A percentile compares a stretch with the other conserved stretches of the same genome.
phyloP scores from a whole-genome alignment of 1,140 invertebrate species.

The Dinoponera quadriceps region DNA sequence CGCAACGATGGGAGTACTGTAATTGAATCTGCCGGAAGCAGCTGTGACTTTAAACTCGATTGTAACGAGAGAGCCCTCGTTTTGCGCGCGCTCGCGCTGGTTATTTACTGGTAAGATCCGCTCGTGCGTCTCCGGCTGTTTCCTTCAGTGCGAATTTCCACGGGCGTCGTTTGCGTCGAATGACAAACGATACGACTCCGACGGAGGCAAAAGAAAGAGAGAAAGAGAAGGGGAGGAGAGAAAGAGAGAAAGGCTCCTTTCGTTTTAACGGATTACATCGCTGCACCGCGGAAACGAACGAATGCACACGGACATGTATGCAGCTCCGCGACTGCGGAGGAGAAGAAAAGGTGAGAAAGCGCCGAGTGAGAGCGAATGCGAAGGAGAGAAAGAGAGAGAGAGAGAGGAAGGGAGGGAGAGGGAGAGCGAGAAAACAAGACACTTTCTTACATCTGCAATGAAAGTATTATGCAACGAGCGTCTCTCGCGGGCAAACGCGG shows the following conservation, averaged over 20 bases:
- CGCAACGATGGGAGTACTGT: slow-evolving; percentile 37
- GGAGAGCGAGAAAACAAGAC: slow-evolving; percentile 29
- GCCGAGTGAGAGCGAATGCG: background rate
- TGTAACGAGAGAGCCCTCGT: slow-evolving; percentile 37
- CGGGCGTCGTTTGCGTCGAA: no score
- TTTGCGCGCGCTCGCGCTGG: slow-evolving; percentile 9
- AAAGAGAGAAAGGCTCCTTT: no score
- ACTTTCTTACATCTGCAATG: slow-evolving; percentile 54
- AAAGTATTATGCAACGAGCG: slow-evolving; percentile 66
- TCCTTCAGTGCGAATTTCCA: no score
- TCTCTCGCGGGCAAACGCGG: slow-evolving; percentile 66
- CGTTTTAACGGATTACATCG: no score
- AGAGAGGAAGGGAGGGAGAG: background rate
- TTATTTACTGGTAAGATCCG: slow-evolving; percentile 45
- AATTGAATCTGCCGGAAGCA: slow-evolving; percentile 47
- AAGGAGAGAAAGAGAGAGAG: background rate
- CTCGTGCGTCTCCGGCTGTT: background rate
- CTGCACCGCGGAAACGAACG: no score
- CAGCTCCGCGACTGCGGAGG: background rate
- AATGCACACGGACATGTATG: background rate
- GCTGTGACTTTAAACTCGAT: slow-evolving; percentile 54
- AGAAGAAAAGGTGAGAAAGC: background rate
- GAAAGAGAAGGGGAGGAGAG: no score
- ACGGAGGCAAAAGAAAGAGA: no score
- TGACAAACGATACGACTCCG: no score